Evolutionary conservation across 2,888 invertebrate species (phyloP), one percentile per base, ranked within the genome.

Genomic region (Ochropleura plecta): DNA sequence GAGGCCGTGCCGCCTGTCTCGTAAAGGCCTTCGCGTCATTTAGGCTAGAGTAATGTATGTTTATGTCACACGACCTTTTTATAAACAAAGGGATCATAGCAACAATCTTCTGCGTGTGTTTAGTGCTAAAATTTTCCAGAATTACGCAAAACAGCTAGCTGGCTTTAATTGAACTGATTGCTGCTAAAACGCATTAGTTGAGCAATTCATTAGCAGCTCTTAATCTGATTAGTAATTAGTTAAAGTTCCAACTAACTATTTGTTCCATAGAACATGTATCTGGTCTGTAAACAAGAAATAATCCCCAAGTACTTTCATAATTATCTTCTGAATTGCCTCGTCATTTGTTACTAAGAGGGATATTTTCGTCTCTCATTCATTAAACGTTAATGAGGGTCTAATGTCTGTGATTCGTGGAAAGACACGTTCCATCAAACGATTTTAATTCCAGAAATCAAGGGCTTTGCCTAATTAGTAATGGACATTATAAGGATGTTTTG

Each of bases 1-100:
- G 78, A 86, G 81, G 86, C 72, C 71, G 62, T 65, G 72, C 30
- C 44, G 57, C 59, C 55, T 70, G 70, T 84, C 81, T 65, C 59
- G 42, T 57, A 57, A 65, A 81, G 64, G 60, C 70, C 63, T 80
- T 70, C 30, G 48, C 59, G 63, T 66, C 66, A 72, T 84, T 82
- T 72, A 42, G 72, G 60, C 49, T 66, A 76, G 60, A 68, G 30
- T 57, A 60, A 82, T 51, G 57, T 76, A 63, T 64, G 67, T 82
- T 64, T 82, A 59, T 76, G 68, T 55, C 48, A 57, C 59, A 82
- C 57, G 76, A 78, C 76, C 65, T 81, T 76, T 74, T 67, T 65
- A 51, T 46, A 57, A 78, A 74, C 49, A 81, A 81, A 62, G 9
- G 18, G 18, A 51, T 6, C 16, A 14, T 59, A 78, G 57, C 69